Percentiles rank a stretch among this genome's conserved stretches.
Conservation (phyloP, 1,140 invertebrate species). For the Drosophila lowei region DNA sequence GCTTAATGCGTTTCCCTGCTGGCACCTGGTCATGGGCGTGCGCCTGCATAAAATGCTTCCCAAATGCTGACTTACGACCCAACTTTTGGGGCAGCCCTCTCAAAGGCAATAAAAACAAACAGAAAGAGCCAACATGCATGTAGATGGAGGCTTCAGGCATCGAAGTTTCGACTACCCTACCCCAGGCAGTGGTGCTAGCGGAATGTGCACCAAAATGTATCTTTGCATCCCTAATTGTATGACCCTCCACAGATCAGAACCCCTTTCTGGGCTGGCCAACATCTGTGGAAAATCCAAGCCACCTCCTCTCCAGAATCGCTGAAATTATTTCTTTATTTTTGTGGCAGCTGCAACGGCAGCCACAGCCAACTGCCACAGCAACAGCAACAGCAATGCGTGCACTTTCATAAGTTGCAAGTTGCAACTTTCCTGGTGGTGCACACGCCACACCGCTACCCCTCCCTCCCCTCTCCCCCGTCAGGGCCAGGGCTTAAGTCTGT, state of each 20-base stretch:
- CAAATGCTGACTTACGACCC: slow-evolving; percentile 73
- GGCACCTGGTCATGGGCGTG: slow-evolving; percentile 48
- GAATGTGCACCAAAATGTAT: neutral
- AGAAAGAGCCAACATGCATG: neutral
- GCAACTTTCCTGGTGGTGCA: slow-evolving; percentile 41
- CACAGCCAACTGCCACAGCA: slow-evolving; percentile 7
- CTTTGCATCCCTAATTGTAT: no score
- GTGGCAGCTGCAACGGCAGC: slow-evolving; percentile 45
- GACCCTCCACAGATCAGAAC: no score
- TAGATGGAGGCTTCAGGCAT: neutral
- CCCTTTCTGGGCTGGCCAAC: no score
- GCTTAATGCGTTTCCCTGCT: slow-evolving; percentile 52
- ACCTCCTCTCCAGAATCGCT: slow-evolving; percentile 7
- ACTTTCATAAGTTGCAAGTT: slow-evolving; percentile 78
- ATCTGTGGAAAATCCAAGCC: no score
- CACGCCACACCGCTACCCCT: neutral
- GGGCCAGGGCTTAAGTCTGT: slow-evolving; percentile 47
- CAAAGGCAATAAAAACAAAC: slow-evolving; percentile 23
- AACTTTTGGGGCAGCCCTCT: slow-evolving; percentile 39
- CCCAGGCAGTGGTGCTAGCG: no score
- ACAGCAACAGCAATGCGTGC: slow-evolving; percentile 57
- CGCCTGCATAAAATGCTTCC: slow-evolving; percentile 71
- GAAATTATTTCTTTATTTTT: slow-evolving; percentile 66
- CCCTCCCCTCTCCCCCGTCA: slow-evolving; percentile 7
- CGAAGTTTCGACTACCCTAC: no score